Percentiles rank a stretch among this genome's conserved stretches.
Evolutionary conservation across 1,140 invertebrate genomes (phyloP).

Genomic region (Caenorhabditis brenneri): DNA sequence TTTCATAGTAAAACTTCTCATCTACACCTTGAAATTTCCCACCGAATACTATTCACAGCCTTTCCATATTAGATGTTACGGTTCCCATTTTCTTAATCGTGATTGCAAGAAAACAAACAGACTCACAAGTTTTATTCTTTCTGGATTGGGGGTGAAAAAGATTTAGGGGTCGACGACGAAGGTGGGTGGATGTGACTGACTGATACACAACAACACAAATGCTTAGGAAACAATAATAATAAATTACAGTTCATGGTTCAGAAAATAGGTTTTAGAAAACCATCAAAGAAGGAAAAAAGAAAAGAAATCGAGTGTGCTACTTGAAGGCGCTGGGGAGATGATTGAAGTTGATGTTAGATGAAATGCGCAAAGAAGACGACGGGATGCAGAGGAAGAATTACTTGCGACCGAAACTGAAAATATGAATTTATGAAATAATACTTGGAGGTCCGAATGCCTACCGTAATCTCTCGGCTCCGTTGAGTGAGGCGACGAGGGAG

Average conservation of each 20-base stretch:
- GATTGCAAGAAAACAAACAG: background rate
- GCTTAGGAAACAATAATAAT: too few species aligned
- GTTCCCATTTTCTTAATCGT: too few species aligned
- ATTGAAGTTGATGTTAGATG: too few species aligned
- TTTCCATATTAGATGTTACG: too few species aligned
- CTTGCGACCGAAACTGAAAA: slow-evolving; percentile 20
- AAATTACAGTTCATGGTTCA: too few species aligned
- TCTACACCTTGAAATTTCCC: too few species aligned
- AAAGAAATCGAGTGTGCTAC: background rate
- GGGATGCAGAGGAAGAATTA: background rate
- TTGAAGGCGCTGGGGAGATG: background rate
- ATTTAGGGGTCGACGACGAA: background rate
- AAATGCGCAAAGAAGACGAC: too few species aligned
- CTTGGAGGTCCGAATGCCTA: background rate
- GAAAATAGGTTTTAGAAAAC: background rate
- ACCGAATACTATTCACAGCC: too few species aligned
- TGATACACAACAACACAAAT: slow-evolving; percentile 3
- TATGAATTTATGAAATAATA: background rate
- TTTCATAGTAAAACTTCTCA: too few species aligned
- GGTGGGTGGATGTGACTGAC: background rate
- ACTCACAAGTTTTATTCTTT: slow-evolving; percentile 11
- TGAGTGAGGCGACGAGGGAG: background rate
- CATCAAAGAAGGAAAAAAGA: background rate
- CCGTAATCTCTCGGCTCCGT: slow-evolving; percentile 14
- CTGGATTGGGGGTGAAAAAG: too few species aligned